Evolutionary conservation across 1,140 invertebrate genomes (phyloP), one percentile per base, ranked within the genome.

Genomic region (Drosophila triauraria): DNA sequence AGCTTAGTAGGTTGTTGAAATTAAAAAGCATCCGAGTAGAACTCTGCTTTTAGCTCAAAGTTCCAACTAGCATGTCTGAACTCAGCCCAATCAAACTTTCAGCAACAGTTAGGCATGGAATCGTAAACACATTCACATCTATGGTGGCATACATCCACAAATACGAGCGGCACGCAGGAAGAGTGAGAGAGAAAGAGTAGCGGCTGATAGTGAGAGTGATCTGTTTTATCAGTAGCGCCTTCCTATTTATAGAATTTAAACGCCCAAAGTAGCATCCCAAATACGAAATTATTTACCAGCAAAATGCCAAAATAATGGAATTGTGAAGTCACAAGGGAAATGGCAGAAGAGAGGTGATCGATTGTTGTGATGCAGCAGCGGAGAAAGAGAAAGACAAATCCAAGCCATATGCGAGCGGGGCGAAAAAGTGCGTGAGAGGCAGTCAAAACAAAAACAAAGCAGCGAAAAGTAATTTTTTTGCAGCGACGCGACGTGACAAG

Each of bases 131-230:
- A 35, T 35, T 10, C 9, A 35, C 8, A 35, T 35, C 2, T 35
- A 35, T 35, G 32, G 32, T 10, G 10, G 32, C 32, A 10, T 32
- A 32, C 32, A 32, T 10, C 12, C 40, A 76, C 47, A 75, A 13
- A 30, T 30, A 30, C 27, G 27, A 30, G 27, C 27, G 27, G 12
- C 25, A 51, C 27, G 62, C 43, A 35, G 10, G 32, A 35, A 35
- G 32, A 35, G 10, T 35, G 32, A 10, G 32, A 35, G 32, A 35
- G 32, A 9, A 43, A 44, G 38, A 65, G 47, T 42, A 42, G 25
- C 42, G 62, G 63, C 40, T 60, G 77, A 80, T 80, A 78, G 81
- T 64, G 78, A 80, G 81, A 83, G 81, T 78, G 82, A 80, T 86
- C 78, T 81, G 60, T 67, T 86, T 82, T 86, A 86, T 86, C 75